Evolutionary conservation across 2,113 vertebrate species (phyloP), one percentile per base, ranked within the genome.

Genomic region (Pycnonotus jocosus): DNA sequence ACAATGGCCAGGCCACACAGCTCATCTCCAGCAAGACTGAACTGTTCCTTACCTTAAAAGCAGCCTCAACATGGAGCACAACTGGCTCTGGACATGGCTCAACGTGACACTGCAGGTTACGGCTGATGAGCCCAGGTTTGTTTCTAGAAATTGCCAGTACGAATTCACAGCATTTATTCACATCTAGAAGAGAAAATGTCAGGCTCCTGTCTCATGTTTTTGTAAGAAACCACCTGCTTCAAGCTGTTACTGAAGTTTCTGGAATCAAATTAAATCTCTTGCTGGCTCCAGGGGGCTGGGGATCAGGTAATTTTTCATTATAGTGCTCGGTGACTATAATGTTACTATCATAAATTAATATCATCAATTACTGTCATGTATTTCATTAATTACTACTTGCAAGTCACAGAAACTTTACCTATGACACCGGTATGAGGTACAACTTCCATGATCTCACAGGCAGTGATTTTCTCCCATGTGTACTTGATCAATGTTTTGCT

Each of bases 401-500:
- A 61, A 81, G 25, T 25, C 56, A 78, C 51, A 91, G 74, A 79
- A 79, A 61, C 42, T 66, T 86, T 97, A 99, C 98, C 98, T 90
- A 99, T 97, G 93, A 95, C 27, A 56, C 99, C 99, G 31, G 90
- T 50, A 91, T 74, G 94, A 61, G 99, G 99, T 81, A 98, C 97
- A 62, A 99, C 99, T 94, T 99, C 98, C 25, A 99, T 90, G n/a
- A 98, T 97, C 89, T 98, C 98, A 70, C 93, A 86, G 58, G 96
- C 50, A 1, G 61, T 93, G 27, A 98, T 90, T 71, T 93, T 98
- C 54, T 98, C 98, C 99, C 99, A 99, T 1, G 93, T 94, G 95
- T 98, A 99, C 22, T 64, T 96, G 95, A 99, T 95, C 35, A 74
- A 28, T 5, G 98, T 98, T 94, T 91, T 99, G 97, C 99, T 99